A percentile compares a stretch with the other conserved stretches of the same genome.
Conservation (phyloP, 2,888 invertebrate species). For the Rhyacophila evoluta region DNA sequence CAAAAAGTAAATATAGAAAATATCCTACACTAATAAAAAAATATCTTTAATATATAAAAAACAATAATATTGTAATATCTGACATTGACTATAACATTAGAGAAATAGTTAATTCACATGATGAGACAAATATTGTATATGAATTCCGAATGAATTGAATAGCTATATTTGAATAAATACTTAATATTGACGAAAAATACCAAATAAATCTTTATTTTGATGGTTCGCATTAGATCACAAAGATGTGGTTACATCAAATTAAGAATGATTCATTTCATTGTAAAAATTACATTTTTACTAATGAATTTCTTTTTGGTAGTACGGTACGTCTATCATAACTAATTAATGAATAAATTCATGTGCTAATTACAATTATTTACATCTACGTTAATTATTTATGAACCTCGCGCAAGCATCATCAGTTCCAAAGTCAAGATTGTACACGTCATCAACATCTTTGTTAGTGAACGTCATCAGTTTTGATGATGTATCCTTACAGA, state of each 20-base stretch:
- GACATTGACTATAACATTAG: no score
- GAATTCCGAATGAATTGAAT: no score
- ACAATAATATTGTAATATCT: no score
- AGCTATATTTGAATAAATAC: no score
- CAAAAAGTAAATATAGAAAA: no score
- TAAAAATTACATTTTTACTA: not conserved
- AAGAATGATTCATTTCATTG: not conserved
- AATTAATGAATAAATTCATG: not conserved
- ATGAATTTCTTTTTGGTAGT: not conserved
- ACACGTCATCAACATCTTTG: not conserved
- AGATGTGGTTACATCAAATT: not conserved
- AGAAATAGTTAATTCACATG: no score
- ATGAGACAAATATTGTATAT: no score
- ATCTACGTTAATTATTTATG: not conserved
- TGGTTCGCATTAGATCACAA: no score
- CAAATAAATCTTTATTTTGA: no score
- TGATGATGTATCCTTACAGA: conserved; percentile 39
- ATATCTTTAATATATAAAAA: no score
- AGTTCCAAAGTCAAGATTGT: conserved; percentile 6
- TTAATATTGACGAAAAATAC: no score
- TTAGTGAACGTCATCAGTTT: not conserved
- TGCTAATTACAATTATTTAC: conserved; percentile 7
- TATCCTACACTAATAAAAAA: no score
- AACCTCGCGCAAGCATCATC: not conserved
- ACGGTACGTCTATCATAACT: not conserved